Evolutionary conservation across 2,888 invertebrate species (phyloP), one percentile per base, ranked within the genome.

Genomic region (Acanthacorydalis orientalis): DNA sequence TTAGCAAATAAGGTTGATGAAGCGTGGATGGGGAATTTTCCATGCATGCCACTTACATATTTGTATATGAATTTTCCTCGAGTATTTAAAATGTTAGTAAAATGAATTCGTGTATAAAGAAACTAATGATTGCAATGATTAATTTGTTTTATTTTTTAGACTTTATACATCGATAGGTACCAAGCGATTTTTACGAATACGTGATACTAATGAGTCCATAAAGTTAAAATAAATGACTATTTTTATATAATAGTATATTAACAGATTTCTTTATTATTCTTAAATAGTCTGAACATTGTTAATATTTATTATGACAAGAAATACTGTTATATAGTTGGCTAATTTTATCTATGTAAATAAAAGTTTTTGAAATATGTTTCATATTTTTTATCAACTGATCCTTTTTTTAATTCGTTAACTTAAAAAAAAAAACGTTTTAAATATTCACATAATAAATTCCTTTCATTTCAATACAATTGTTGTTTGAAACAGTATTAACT

Each of bases 21-120:
- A 63, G 73, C 75, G 1, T 88, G 87, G 87, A 79, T 83, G 53
- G 73, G 74, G 1, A 54, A 70, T 4, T 77, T 79, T 51, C 83
- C 83, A 0, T 59, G 78, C 1, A 68, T 82, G 40, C 59, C 71
- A 0, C 52, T 78, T 34, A 59, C 70, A 2, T 83, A 83, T 59
- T 51, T 75, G 2, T 60, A 65, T n/a, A 69, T 73, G 10, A 81
- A 78, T 56, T 73, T 72, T 52, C 79, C 81, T 0, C 62, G 66
- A 46, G 23, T 73, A 7, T 62, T 62, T 15, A 56, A 62, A 50
- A 56, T 65, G 73, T 74, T 63, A 64, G 67, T 62, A 35, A 14
- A 47, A 31, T 14, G 15, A 11, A 34, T 15, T 44, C 33, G 31
- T 31, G 8, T 12, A 12, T 10, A 43, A 14, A 6, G 1, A 31